phyloP scores from a whole-genome alignment of 2,888 invertebrate species.

The Amphimallon solstitiale region DNA sequence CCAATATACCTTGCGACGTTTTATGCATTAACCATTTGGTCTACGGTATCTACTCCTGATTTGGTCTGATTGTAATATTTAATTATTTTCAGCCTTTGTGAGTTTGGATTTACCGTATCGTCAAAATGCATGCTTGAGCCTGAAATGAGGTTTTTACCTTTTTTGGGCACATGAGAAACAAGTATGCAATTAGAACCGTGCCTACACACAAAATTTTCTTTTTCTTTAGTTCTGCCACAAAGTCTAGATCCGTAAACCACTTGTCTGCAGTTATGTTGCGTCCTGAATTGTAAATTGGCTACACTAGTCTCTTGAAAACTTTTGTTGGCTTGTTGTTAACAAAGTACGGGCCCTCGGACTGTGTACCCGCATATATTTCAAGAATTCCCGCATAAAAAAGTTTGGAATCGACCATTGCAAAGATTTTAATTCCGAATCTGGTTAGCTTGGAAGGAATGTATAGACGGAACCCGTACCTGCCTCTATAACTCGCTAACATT shows the following conservation, averaged over 20 bases:
- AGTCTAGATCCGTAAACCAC: conserved; percentile 49
- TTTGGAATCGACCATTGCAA: conserved; percentile 49
- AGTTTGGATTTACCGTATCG: neutral
- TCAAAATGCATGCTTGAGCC: conserved; percentile 19
- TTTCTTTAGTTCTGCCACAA: no score
- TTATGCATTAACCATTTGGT: no score
- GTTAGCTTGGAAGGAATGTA: conserved; percentile 54
- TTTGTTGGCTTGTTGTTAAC: no score
- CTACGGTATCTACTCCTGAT: no score
- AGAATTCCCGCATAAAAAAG: conserved; percentile 49
- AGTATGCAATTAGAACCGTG: no score
- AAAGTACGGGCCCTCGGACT: conserved; percentile 47
- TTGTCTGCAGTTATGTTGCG: conserved; percentile 52
- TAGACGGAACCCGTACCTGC: conserved; percentile 50
- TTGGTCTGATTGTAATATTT: conserved; percentile 38
- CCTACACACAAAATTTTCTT: no score
- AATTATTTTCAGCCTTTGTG: conserved; percentile 34
- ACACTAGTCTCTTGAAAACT: no score
- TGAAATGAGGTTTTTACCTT: conserved; percentile 22
- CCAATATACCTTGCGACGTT: no score
- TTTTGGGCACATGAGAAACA: conserved; percentile 39
- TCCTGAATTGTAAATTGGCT: no score
- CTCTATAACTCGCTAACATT: conserved; percentile 50
- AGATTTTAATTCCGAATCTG: conserved; percentile 53
- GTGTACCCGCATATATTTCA: conserved; percentile 50